These are phyloP conservation scores for Eupithecia pulchellata DNA, from an alignment of 2,888 invertebrate species.

Conservation along the genomic window DNA sequence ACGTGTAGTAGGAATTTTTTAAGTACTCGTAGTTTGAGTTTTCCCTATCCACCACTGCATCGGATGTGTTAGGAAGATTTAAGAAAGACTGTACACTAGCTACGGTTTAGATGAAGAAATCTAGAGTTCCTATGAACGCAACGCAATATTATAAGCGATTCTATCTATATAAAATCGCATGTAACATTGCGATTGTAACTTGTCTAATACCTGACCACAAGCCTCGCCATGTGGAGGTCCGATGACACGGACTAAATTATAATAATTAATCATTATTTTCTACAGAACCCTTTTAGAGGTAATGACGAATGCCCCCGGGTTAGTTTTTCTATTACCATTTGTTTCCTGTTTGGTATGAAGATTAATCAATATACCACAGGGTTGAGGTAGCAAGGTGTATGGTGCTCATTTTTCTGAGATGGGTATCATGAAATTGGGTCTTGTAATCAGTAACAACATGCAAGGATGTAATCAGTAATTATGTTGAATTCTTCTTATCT, in stretches of 20 bases:
- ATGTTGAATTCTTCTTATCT: background rate
- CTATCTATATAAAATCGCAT: background rate
- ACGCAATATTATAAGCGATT: no score
- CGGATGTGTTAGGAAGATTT: no score
- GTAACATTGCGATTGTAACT: background rate
- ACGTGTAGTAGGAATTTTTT: no score
- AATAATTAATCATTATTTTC: conserved; percentile 82
- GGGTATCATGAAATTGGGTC: conserved; percentile 15
- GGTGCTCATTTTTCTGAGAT: conserved; percentile 30
- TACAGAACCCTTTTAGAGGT: conserved; percentile 67
- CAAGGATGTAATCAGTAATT: background rate
- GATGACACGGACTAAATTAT: conserved; percentile 81
- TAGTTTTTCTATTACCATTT: conserved; percentile 67
- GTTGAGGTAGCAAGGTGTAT: conserved; percentile 46
- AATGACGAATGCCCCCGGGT: conserved; percentile 74
- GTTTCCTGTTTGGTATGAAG: conserved; percentile 70
- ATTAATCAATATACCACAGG: conserved; percentile 74
- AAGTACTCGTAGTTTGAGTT: no score
- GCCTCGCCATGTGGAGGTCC: conserved; percentile 60
- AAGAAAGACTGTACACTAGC: no score
- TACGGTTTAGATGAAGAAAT: no score
- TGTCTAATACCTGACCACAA: conserved; percentile 9
- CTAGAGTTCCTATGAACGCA: no score
- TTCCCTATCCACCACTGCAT: no score
- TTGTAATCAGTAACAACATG: no score